phyloP scores from a whole-genome alignment of 2,888 invertebrate species.

The Sesamia inferens region DNA sequence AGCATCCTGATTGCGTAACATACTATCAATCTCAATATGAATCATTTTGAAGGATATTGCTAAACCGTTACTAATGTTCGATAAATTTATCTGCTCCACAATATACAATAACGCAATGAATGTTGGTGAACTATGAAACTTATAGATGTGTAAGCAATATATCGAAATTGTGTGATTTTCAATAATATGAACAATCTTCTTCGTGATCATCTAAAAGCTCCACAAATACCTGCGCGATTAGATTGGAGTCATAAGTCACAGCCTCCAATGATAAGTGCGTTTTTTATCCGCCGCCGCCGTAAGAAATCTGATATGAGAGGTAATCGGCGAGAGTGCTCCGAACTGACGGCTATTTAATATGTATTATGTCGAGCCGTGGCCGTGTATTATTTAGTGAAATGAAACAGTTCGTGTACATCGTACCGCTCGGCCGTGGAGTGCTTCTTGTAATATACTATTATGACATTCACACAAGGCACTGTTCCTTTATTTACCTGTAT shows the following conservation, averaged over 20 bases:
- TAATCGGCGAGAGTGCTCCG: constrained; percentile 73
- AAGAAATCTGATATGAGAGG: constrained; percentile 74
- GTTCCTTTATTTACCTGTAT: background rate
- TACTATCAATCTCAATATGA: too few species aligned
- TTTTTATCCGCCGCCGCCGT: constrained; percentile 63
- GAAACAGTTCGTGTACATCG: constrained; percentile 29
- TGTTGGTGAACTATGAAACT: too few species aligned
- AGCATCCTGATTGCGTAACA: too few species aligned
- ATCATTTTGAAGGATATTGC: too few species aligned
- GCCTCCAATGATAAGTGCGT: constrained; percentile 65
- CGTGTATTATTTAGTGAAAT: constrained; percentile 62
- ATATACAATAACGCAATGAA: too few species aligned
- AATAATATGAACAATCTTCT: constrained; percentile 27
- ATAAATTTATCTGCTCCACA: too few species aligned
- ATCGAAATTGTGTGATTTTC: constrained; percentile 2
- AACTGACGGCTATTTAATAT: constrained; percentile 68
- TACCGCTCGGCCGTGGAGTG: background rate
- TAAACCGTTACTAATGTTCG: too few species aligned
- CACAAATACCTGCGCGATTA: constrained; percentile 41
- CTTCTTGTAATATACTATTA: background rate
- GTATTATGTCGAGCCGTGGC: constrained; percentile 68
- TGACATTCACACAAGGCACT: background rate
- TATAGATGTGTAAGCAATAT: background rate
- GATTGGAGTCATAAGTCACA: constrained; percentile 62
- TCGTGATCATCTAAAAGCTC: constrained; percentile 43